phyloP scores from a whole-genome alignment of 2,888 invertebrate species.

The Spisula subtruncata region DNA sequence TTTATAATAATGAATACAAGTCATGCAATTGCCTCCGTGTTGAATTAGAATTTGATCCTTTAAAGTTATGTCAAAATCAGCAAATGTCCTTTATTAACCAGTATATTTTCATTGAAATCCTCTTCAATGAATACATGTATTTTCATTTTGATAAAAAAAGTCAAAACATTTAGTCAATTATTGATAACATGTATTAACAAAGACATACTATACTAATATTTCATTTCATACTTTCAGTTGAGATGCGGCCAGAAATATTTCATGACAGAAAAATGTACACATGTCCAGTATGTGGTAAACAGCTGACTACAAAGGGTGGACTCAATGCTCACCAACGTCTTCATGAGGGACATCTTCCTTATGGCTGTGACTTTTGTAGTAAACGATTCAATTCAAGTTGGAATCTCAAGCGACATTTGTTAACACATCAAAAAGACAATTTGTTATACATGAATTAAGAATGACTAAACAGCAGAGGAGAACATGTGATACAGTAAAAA shows the following conservation, averaged over 20 bases:
- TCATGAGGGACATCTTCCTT: neutral
- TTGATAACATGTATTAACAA: no score
- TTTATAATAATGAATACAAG: no score
- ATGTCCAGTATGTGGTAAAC: neutral
- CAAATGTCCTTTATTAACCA: no score
- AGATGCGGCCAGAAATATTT: neutral
- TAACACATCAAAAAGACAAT: neutral
- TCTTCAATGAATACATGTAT: no score
- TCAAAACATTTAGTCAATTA: no score
- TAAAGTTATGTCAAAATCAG: no score
- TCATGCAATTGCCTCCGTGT: no score
- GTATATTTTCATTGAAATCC: no score
- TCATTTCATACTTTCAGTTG: neutral
- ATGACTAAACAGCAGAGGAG: neutral
- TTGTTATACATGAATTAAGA: neutral
- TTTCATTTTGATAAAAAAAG: no score
- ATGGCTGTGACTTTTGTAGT: neutral
- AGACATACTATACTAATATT: no score
- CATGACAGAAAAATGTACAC: neutral
- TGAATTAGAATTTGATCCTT: no score
- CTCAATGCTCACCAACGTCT: neutral
- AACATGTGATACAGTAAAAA: neutral
- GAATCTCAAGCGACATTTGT: constrained; percentile 9
- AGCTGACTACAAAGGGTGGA: neutral
- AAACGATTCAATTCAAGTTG: constrained; percentile 17